Evolutionary conservation across 1,140 invertebrate genomes (phyloP), one percentile per base, ranked within the genome.

Genomic region (Euborellia annulipes): DNA sequence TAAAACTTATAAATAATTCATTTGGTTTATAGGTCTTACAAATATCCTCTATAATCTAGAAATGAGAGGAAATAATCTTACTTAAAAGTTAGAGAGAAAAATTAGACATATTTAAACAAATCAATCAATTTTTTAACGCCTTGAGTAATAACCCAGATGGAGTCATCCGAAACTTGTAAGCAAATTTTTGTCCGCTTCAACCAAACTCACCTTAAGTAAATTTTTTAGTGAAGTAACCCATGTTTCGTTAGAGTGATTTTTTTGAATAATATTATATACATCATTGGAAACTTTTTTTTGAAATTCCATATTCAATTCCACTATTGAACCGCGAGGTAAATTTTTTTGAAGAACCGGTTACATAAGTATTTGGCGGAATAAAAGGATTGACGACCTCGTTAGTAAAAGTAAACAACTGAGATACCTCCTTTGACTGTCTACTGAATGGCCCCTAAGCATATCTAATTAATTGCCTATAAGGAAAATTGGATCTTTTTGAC

Each of bases 1-100:
- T 97, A 57, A 96, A 98, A 45, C 85, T 85, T 23, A 97, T 57
- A 57, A 89, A 89, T 37, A 90, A 61, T 62, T 89, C 77, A 50
- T 82, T 70, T 17, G 73, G 49, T 30, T 69, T 62, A 55, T 78
- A 88, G 27, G 63, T 67, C 14, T 56, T 48, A 30, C 60, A 55
- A 42, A 56, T 58, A 41, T 66, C 54, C 45, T 62, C 58, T 11
- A 68, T 44, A 21, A 58, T 45, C 53, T 55, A 38, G 2, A 52
- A 52, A 41, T n/a, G 36, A 51, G 51, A 53, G 27, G 40, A 43
- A 36, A 42, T 43, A 37, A 54, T 36, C 41, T 30, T 7, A 23
- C 3, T 34, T 41, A 45, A n/a, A 38, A n/a, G n/a, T 36, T 30
- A 36, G 41, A 32, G 7, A 21, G 37, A 19, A 48, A 41, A 48